Conservation (phyloP, 2,113 vertebrate species). For the Gracilinanus agilis region DNA sequence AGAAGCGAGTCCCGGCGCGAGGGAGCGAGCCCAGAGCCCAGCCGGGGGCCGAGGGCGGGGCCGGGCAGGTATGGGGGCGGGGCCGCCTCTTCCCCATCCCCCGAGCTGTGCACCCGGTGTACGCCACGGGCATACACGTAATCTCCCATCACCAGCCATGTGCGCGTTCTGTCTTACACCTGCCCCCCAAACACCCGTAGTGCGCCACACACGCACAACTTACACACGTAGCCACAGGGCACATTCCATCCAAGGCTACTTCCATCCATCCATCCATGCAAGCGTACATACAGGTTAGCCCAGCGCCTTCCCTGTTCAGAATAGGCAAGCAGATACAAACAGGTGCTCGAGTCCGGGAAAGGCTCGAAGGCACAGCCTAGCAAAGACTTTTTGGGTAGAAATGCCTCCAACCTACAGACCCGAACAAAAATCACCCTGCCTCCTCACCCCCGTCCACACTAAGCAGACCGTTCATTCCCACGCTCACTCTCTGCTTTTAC, state of each 20-base stretch:
- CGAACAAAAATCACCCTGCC: not conserved
- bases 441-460: not conserved
- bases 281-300: not conserved
- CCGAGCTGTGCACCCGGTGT: not conserved
- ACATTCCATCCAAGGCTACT: not conserved
- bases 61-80: not conserved
- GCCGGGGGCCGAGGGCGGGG: not conserved
- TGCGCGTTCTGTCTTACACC: not conserved
- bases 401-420: not conserved
- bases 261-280: not conserved
- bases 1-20: not conserved
- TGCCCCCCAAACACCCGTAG: not conserved
- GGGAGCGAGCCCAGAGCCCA: not conserved
- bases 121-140: not conserved
- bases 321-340: not conserved
- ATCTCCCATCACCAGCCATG: not conserved
- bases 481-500: not conserved
- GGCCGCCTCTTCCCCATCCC: not conserved
- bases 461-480: not conserved
- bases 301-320: not conserved
- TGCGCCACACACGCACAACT: not conserved
- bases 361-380: not conserved
- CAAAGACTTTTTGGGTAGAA: not conserved
- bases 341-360: not conserved
- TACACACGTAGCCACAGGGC: not conserved